Conservation (phyloP, 2,888 invertebrate species). For the Escarpia spicata region DNA sequence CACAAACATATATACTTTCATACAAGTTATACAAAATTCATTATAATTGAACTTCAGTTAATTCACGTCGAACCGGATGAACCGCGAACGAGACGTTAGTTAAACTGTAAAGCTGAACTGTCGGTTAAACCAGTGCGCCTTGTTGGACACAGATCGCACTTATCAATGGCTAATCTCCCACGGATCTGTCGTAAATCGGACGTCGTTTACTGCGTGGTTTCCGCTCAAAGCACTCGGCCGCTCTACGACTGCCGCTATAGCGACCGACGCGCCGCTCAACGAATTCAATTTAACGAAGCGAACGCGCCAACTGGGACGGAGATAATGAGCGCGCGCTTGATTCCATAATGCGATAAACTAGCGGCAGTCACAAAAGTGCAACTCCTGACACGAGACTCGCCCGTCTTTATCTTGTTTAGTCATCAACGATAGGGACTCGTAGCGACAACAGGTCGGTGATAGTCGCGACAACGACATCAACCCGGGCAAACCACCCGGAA, state of each 20-base stretch:
- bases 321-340: slow-evolving; percentile 3
- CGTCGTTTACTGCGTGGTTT: slow-evolving; percentile 5
- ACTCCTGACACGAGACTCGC: slow-evolving; percentile 1
- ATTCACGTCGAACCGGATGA: background rate
- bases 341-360: slow-evolving; percentile 12
- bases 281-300: background rate
- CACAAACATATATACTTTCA: too few relatives aligned
- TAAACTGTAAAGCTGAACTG: background rate
- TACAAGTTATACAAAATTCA: background rate
- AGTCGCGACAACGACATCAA: background rate
- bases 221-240: background rate
- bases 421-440: background rate
- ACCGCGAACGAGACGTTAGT: background rate
- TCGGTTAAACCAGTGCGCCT: too few relatives aligned
- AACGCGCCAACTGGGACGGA: background rate
- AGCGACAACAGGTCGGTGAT: background rate
- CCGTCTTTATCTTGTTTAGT: slow-evolving; percentile 10
- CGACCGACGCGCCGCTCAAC: background rate
- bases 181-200: background rate
- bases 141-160: background rate
- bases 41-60: background rate
- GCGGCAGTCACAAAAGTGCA: background rate
- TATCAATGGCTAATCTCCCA: background rate
- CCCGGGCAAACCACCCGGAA: background rate
- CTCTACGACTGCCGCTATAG: background rate